phyloP scores from a whole-genome alignment of 2,113 vertebrate species.

The Rhegmatorhina hoffmannsi region DNA sequence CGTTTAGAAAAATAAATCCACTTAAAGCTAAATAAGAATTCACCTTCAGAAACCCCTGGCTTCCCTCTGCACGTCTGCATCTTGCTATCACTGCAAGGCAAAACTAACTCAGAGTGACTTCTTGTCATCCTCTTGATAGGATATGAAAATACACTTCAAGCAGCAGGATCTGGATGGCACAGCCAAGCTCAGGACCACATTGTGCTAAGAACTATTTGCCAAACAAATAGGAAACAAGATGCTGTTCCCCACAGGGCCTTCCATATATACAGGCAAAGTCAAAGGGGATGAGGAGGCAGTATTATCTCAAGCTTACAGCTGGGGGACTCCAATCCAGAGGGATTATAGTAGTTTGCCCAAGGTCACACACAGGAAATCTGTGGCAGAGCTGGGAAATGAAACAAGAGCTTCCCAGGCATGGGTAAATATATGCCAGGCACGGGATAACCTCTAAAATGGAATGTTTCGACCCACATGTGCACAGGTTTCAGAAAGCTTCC shows the following conservation, averaged over 20 bases:
- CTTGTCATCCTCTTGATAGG: neutral
- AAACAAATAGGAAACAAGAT: neutral
- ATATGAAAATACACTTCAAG: neutral
- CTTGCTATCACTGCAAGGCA: neutral
- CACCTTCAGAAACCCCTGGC: neutral
- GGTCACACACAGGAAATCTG: constrained; percentile 18
- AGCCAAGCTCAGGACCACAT: neutral
- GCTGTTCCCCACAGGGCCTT: neutral
- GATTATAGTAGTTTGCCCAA: constrained; percentile 11
- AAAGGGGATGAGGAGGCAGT: constrained; percentile 40
- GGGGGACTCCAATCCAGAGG: neutral
- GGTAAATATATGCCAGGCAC: neutral
- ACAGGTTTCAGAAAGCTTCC: neutral
- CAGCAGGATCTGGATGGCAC: neutral
- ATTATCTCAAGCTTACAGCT: constrained; percentile 36
- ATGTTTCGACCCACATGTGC: neutral
- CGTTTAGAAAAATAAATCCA: neutral
- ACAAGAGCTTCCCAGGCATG: neutral
- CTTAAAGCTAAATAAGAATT: neutral
- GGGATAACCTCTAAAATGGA: neutral
- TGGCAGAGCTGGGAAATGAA: constrained; percentile 8
- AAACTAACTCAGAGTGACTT: neutral
- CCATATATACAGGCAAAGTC: constrained; percentile 21
- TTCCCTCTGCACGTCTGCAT: neutral
- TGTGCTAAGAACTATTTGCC: neutral